These are phyloP conservation scores for Bubo scandiacus DNA, from an alignment of 2,113 vertebrate genomes.

Conservation along the genomic window DNA sequence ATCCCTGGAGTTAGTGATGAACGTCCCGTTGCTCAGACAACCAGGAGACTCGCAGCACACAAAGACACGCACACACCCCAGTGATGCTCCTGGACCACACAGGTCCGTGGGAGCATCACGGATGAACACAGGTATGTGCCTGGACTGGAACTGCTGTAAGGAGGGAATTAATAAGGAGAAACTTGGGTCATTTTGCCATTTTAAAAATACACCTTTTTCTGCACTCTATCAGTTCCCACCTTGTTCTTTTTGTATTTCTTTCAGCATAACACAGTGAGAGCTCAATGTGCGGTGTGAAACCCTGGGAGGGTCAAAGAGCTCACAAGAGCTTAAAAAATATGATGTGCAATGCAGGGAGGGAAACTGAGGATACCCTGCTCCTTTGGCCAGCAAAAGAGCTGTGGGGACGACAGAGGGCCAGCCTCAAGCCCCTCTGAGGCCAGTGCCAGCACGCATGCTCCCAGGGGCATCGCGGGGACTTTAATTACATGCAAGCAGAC, in stretches of 20 bases:
- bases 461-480: rapidly evolving
- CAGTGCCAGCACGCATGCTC: not conserved
- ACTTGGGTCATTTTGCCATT: not conserved
- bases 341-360: not conserved
- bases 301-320: not conserved
- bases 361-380: not conserved
- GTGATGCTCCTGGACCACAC: not conserved
- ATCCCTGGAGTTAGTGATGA: constrained; percentile 15
- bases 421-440: not conserved
- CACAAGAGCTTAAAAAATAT: not conserved
- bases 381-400: not conserved
- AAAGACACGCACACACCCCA: not conserved
- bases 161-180: not conserved
- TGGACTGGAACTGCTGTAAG: not conserved
- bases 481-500: not conserved
- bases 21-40: constrained; percentile 54
- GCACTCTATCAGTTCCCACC: not conserved
- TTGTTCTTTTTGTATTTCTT: not conserved
- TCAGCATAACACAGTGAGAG: not conserved
- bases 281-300: rapidly evolving
- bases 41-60: not conserved
- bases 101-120: not conserved
- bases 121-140: not conserved
- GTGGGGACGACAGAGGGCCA: not conserved
- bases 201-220: not conserved